A percentile compares a stretch with the other conserved stretches of the same genome.
Evolutionary conservation across 35 echinoderm and acorn worm genomes (phyloP).

Genomic region (Apostichopus japonicus): DNA sequence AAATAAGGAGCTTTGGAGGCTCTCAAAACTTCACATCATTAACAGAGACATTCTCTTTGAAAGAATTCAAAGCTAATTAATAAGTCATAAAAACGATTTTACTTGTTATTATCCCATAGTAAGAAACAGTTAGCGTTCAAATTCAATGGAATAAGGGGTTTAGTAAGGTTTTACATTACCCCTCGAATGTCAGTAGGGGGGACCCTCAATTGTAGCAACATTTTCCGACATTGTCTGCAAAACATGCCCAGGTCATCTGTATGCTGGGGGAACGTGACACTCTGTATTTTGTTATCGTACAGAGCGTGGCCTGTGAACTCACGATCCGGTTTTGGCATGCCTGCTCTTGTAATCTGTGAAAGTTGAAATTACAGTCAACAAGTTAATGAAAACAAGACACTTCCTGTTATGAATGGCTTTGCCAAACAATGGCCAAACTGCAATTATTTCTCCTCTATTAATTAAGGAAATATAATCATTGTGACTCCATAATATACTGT

Average conservation of each 20-base stretch:
- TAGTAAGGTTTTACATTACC: slow-evolving; percentile 47
- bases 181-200: slow-evolving; percentile 80
- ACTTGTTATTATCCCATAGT: no score
- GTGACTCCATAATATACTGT: no score
- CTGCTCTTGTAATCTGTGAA: slow-evolving; percentile 62
- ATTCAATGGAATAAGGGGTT: no score
- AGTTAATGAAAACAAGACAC: background rate
- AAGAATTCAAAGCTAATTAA: no score
- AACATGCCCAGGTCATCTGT: slow-evolving; percentile 69
- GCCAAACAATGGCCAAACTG: background rate
- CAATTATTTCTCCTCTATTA: no score
- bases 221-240: slow-evolving; percentile 54
- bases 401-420: slow-evolving; percentile 2
- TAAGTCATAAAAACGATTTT: no score
- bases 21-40: no score
- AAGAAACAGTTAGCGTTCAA: no score
- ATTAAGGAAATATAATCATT: no score
- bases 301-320: slow-evolving; percentile 94
- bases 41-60: no score
- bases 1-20: no score
- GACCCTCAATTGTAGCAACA: slow-evolving; percentile 71
- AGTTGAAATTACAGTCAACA: background rate
- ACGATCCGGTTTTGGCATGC: slow-evolving; percentile 76
- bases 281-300: slow-evolving; percentile 76
- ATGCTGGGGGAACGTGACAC: slow-evolving; percentile 61